Percentiles rank a stretch among this genome's conserved stretches.
These are phyloP conservation scores for Laupala kohalensis DNA, from an alignment of 1,140 invertebrate species.

Conservation along the genomic window DNA sequence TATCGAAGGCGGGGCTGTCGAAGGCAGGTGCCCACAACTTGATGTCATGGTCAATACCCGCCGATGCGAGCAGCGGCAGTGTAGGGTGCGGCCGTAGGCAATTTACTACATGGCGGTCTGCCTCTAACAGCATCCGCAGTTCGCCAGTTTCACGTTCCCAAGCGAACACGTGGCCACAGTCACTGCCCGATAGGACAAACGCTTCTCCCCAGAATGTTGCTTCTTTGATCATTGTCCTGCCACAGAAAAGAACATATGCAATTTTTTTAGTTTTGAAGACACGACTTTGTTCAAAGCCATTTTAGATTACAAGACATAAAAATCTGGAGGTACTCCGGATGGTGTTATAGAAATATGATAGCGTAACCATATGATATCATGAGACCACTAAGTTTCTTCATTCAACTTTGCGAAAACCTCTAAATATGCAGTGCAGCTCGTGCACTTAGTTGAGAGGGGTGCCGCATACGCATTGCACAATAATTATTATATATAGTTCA, in stretches of 20 bases:
- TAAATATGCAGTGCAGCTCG: too few relatives aligned
- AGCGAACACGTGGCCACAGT: conserved; percentile 68
- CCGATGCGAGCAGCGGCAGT: conserved; percentile 68
- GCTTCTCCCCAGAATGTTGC: conserved; percentile 77
- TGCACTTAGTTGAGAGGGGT: too few relatives aligned
- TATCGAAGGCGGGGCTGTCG: conserved; percentile 46
- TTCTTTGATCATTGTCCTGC: conserved; percentile 78
- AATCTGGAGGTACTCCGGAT: too few relatives aligned
- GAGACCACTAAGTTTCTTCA: too few relatives aligned
- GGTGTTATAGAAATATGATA: too few relatives aligned
- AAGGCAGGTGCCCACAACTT: conserved; percentile 69
- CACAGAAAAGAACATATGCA: not conserved
- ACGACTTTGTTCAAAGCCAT: too few relatives aligned
- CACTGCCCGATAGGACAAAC: conserved; percentile 73
- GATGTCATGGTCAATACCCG: conserved; percentile 82
- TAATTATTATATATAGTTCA: too few relatives aligned
- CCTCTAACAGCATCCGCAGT: conserved; percentile 65
- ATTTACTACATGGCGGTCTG: conserved; percentile 77
- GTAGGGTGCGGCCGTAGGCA: conserved; percentile 75
- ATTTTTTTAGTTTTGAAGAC: too few relatives aligned
- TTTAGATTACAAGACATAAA: too few relatives aligned
- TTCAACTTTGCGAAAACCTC: too few relatives aligned
- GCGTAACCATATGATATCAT: too few relatives aligned
- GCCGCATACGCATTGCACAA: too few relatives aligned
- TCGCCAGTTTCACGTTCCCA: conserved; percentile 49